Evolutionary conservation across 2,797 vertebrate genomes (phyloP).

Genomic region (Xenentodon cancila): DNA sequence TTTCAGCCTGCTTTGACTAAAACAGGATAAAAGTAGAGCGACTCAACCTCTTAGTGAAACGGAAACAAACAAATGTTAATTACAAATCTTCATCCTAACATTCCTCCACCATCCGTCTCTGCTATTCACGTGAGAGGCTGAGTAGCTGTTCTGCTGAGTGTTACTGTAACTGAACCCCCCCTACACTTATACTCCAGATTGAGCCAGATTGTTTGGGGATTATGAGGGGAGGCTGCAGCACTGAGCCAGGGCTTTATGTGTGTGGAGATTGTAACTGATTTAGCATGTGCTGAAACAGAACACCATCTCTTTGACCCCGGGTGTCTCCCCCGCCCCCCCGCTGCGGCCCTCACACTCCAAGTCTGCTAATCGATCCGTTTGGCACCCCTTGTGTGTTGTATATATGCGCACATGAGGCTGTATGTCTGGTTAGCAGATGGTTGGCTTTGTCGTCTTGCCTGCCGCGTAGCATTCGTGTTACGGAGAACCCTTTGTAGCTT

Average conservation of each 20-base stretch:
- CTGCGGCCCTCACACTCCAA: conserved; percentile 78
- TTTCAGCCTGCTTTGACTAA: conserved; percentile 22
- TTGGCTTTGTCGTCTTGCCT: conserved; percentile 68
- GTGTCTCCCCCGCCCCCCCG: conserved; percentile 70
- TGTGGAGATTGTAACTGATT: conserved; percentile 82
- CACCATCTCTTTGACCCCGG: conserved; percentile 82
- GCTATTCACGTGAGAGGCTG: conserved; percentile 39
- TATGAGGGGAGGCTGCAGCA: conserved; percentile 71
- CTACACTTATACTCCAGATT: conserved; percentile 79
- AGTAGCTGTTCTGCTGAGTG: conserved; percentile 59
- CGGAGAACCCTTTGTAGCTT: conserved; percentile 78
- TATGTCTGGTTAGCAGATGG: conserved; percentile 83
- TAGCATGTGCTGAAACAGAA: conserved; percentile 85
- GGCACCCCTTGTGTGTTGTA: conserved; percentile 70
- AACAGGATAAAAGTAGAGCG: conserved; percentile 9
- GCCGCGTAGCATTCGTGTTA: conserved; percentile 62
- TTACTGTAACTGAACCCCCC: conserved; percentile 77
- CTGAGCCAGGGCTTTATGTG: conserved; percentile 73
- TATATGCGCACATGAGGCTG: conserved; percentile 36
- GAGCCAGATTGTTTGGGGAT: conserved; percentile 80
- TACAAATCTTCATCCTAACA: conserved; percentile 40
- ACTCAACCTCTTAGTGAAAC: conserved; percentile 25
- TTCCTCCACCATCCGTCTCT: conserved; percentile 31
- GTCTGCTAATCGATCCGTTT: conserved; percentile 88
- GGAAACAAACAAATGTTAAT: conserved; percentile 61